A percentile compares a stretch with the other conserved stretches of the same genome.
Conservation (phyloP, 1,140 invertebrate genomes). For the Drosophila sturtevanti region DNA sequence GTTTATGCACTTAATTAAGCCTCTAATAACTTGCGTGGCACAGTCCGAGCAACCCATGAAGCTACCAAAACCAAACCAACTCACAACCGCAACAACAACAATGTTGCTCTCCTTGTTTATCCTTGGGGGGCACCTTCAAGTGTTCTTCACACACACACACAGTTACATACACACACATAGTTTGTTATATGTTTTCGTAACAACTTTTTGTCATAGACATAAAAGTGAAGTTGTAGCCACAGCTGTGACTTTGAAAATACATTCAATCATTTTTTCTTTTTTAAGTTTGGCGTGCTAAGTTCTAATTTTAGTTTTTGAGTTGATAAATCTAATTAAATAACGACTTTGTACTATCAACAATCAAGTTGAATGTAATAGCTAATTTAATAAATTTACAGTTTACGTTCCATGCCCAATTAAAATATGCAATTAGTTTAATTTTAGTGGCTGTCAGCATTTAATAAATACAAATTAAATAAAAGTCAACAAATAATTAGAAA, state of each 20-base stretch:
- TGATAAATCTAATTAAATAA: constrained; percentile 38
- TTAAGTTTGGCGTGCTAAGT: constrained; percentile 28
- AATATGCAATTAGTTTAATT: constrained; percentile 63
- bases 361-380: constrained; percentile 29
- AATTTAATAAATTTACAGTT: constrained; percentile 56
- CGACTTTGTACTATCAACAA: constrained; percentile 31
- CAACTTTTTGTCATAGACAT: constrained; percentile 28
- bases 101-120: constrained; percentile 32
- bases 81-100: constrained; percentile 27
- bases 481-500: constrained; percentile 35
- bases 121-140: constrained; percentile 12
- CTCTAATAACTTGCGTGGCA: constrained; percentile 43
- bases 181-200: constrained; percentile 12
- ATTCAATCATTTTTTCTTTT: constrained; percentile 74
- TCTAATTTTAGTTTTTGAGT: constrained; percentile 12
- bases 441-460: constrained; percentile 68
- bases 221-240: constrained; percentile 50
- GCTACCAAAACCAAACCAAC: neutral
- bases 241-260: constrained; percentile 66
- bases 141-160: constrained; percentile 1
- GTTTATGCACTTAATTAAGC: constrained; percentile 71
- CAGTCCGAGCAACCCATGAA: constrained; percentile 4
- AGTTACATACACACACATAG: neutral
- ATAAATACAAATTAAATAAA: constrained; percentile 44
- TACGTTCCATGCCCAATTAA: constrained; percentile 57